Conservation (phyloP, 2,797 vertebrate species). For the Antrozous pallidus region DNA sequence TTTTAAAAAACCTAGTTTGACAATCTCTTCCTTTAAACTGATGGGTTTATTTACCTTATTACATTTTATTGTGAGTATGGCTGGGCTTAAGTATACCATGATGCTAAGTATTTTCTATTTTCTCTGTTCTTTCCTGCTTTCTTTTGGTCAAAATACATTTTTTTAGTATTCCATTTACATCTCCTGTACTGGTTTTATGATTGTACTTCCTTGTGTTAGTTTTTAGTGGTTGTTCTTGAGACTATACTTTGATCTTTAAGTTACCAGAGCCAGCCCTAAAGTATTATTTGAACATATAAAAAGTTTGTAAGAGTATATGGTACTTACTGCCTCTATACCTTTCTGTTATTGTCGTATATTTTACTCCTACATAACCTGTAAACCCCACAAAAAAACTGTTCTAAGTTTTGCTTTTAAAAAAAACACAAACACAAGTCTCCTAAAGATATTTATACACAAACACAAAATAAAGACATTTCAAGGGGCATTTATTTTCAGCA, state of each 20-base stretch:
- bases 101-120: neutral
- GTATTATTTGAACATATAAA: neutral
- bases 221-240: neutral
- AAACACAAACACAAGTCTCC: neutral
- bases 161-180: neutral
- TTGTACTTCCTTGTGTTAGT: neutral
- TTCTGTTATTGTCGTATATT: neutral
- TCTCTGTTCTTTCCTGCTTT: neutral
- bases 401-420: slow-evolving; percentile 4
- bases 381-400: neutral
- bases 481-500: neutral
- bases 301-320: neutral
- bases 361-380: slow-evolving; percentile 14
- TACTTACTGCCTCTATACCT: neutral
- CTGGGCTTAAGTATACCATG: neutral
- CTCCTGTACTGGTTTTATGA: neutral
- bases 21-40: neutral
- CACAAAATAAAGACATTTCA: neutral
- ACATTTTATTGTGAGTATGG: neutral
- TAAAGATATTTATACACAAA: neutral
- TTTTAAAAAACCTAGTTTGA: neutral
- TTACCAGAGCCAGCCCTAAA: neutral
- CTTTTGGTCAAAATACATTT: neutral
- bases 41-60: neutral
- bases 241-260: neutral